Conservation (phyloP, 2,113 vertebrate species). For the Furnarius figulus region DNA sequence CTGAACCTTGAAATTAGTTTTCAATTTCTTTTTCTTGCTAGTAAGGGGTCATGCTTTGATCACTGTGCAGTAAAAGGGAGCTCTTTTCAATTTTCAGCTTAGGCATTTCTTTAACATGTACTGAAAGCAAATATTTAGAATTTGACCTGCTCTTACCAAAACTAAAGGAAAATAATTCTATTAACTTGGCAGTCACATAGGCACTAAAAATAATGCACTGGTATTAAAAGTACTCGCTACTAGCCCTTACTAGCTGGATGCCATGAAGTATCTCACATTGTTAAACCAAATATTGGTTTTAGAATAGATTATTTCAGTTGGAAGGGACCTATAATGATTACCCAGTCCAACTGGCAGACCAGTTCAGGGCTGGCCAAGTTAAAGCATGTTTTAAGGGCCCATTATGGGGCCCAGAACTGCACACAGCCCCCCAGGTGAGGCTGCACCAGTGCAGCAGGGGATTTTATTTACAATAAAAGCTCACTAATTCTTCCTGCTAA, state of each 20-base stretch:
- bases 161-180: not conserved
- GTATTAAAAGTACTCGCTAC: not conserved
- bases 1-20: conserved; percentile 35
- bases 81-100: not conserved
- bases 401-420: too few species aligned
- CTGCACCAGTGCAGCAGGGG: not conserved
- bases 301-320: not conserved
- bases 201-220: not conserved
- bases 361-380: not conserved
- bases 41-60: not conserved
- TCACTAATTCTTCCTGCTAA: not conserved
- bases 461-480: not conserved
- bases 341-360: not conserved
- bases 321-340: not conserved
- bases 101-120: not conserved
- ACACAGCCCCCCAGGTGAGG: not conserved
- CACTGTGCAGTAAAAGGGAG: not conserved
- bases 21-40: not conserved
- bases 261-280: not conserved
- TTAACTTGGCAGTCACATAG: not conserved
- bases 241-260: not conserved
- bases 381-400: not conserved
- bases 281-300: not conserved
- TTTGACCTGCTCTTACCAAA: not conserved
- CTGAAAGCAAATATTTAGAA: not conserved